Percentiles rank a stretch among this genome's conserved stretches.
Conservation (phyloP, 2,797 vertebrate species). For the Loriculus beryllinus region DNA sequence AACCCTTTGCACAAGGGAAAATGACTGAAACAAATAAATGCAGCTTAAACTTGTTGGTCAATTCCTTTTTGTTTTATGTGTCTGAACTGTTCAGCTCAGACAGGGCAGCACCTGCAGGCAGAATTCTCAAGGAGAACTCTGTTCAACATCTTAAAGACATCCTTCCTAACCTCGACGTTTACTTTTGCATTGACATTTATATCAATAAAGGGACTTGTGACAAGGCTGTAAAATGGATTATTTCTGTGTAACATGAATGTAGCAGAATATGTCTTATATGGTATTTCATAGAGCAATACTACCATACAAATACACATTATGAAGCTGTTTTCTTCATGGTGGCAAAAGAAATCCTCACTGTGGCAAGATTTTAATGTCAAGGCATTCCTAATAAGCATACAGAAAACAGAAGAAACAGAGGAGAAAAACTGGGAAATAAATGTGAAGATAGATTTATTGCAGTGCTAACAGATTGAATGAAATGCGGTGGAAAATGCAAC, state of each 20-base stretch:
- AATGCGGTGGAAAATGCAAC: slow-evolving; percentile 19
- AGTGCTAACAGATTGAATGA: not conserved
- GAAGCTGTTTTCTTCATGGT: not conserved
- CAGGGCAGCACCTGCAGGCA: not conserved
- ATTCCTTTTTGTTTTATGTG: slow-evolving; percentile 37
- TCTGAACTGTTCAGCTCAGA: slow-evolving; percentile 31
- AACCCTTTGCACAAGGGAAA: not conserved
- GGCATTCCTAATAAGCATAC: not conserved
- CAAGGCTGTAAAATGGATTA: slow-evolving; percentile 49
- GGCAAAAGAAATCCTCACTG: not conserved
- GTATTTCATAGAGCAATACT: slow-evolving; percentile 26
- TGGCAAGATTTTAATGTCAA: not conserved
- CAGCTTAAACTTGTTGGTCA: slow-evolving; percentile 18
- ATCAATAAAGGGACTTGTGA: slow-evolving; percentile 50
- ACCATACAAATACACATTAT: slow-evolving; percentile 26
- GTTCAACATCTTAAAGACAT: not conserved
- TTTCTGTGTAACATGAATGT: slow-evolving; percentile 58
- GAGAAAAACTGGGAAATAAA: not conserved
- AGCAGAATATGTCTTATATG: not conserved
- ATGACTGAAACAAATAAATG: not conserved
- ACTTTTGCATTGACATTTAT: not conserved
- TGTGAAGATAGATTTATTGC: not conserved
- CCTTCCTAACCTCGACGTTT: not conserved
- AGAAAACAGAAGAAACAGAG: not conserved
- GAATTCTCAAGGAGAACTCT: slow-evolving; percentile 31